Base-by-base conservation (phyloP, 2,888 invertebrate species). In the Xanthia togata region DNA sequence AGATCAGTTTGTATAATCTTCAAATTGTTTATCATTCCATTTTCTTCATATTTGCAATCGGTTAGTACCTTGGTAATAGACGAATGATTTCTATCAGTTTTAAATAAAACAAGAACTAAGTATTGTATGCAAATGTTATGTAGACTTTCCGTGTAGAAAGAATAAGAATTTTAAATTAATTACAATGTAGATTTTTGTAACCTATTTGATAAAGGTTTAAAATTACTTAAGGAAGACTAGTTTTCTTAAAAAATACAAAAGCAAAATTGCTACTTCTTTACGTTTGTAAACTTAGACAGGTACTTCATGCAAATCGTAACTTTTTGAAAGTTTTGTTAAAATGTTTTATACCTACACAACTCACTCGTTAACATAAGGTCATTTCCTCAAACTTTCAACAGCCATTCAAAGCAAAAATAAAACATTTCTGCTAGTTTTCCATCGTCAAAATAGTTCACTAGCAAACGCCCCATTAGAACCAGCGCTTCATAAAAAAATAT, bases 1-100 rank as follows among this genome's bases (percentile, higher is more conserved):
- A 62, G 76, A 50, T 78, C 63, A 31, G 70, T 75, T 79, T 78
- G 59, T 86, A 71, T 78, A 81, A 75, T 41, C 69, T 60, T 35
- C 47, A 62, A 78, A 76, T 64, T 80, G 79, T 85, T 84, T 79
- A 82, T 80, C 68, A 70, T 87, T 72, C 78, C 67, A 78, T 73
- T 78, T 76, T 64, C 59, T 72, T 82, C 75, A 78, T 82, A 77
- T 82, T 82, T 63, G 63, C 75, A 76, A 72, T 57, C 4, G 26
- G 59, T 68, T 73, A 75, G 41, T 50, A 23, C 50, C 41, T 44
- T n/a, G 26, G 44, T 35, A 17, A 38, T 76, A 60, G 62, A 59
- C 72, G 62, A 82, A 62, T 72, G 59, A 76, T 76, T 78, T 78
- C 59, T 80, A 63, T 70, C 20, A 38, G 57, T 76, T 79, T 78